These are phyloP conservation scores for Planococcus citri DNA, from an alignment of 1,140 invertebrate species.

Conservation along the genomic window DNA sequence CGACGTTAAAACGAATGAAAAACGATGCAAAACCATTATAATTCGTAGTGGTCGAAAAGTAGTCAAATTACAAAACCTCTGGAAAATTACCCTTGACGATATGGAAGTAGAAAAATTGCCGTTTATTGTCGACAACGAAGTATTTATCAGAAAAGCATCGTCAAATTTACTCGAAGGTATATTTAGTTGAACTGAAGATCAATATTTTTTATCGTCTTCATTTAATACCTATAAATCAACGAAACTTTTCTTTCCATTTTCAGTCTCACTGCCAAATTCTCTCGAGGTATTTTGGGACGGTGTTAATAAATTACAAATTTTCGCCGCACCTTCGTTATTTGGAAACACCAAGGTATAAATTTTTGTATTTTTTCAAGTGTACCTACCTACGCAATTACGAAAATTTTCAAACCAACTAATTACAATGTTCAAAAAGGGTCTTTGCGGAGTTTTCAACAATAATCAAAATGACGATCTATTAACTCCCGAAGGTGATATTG, in stretches of 20 bases:
- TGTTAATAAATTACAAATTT: constrained; percentile 61
- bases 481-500: constrained; percentile 69
- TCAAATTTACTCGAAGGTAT: constrained; percentile 57
- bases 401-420: not conserved
- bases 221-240: not conserved
- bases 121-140: not conserved
- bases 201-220: not conserved
- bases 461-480: constrained; percentile 82
- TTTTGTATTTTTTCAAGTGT: not conserved
- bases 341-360: constrained; percentile 37
- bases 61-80: not conserved
- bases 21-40: constrained; percentile 2
- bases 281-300: constrained; percentile 76
- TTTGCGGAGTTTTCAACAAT: constrained; percentile 77
- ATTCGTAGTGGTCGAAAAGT: not conserved
- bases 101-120: not conserved
- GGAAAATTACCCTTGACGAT: not conserved
- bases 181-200: too few relatives aligned
- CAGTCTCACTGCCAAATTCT: constrained; percentile 60
- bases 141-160: constrained; percentile 50
- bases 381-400: not conserved
- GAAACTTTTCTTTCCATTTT: constrained; percentile 30
- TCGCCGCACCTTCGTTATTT: constrained; percentile 56
- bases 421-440: constrained; percentile 40
- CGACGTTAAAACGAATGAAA: not conserved